Base-by-base conservation (phyloP, 1,140 invertebrate genomes). In the Philopotamus ludificatus region DNA sequence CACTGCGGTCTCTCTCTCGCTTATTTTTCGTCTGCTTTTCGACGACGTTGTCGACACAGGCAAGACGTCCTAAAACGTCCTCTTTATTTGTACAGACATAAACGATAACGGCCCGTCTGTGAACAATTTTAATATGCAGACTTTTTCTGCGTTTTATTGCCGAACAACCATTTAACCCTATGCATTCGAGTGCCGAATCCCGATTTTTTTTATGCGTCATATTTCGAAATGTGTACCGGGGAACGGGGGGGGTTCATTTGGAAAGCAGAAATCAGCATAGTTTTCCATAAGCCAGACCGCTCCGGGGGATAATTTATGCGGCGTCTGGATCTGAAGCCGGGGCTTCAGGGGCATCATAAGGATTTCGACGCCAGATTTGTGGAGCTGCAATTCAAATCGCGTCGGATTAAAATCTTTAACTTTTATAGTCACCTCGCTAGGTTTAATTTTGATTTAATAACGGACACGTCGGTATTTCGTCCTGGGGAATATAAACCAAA, bases 351-450 rank as follows among this genome's bases (percentile, higher is more conserved):
- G 44, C 44, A 47, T 47, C 44, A 47, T 16, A 20, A 47, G 44
- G 44, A 47, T 47, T 47, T 47, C 18, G 18, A 47, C 44, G 44
- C 44, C 44, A 47, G 44, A 47, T 47, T 47, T 47, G 44, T 16
- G n/a, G 44, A 47, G 44, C 44, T 60, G 57, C 57, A 60, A 60
- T 60, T 60, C 57, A 60, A 60, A 60, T 60, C 57, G 57, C n/a
- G 42, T 4, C 57, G 18, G 57, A 60, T 60, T 60, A 60, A 60
- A 60, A 60, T 60, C 57, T 47, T 16, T 26, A 42, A 41, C 34
- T 53, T 53, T 53, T 10, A 53, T 53, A 53, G 50, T 53, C 9
- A n/a, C 28, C 18, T 7, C 12, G 4, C 28, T 4, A 4, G 28
- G 4, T 12, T 12, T 34, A 34, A 34, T 34, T 34, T 34, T 34